phyloP scores from a whole-genome alignment of 2,113 vertebrate species.

The Leptosomus discolor region DNA sequence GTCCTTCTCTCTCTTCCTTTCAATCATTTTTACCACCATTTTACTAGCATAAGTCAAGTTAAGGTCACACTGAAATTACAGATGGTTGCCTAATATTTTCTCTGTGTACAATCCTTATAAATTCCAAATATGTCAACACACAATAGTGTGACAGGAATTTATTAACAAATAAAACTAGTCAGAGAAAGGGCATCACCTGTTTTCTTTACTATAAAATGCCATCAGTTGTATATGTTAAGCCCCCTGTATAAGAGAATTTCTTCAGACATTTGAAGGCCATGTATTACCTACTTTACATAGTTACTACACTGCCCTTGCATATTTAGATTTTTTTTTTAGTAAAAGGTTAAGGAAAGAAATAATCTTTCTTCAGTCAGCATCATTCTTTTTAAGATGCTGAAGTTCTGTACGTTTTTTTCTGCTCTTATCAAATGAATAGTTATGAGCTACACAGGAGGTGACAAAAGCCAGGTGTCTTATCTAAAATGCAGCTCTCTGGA shows the following conservation, averaged over 20 bases:
- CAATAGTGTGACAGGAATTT: not conserved
- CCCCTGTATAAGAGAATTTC: not conserved
- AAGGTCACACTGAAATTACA: not conserved
- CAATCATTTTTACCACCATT: not conserved
- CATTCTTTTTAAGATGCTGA: not conserved
- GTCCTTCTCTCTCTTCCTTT: not conserved
- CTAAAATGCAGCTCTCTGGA: not conserved
- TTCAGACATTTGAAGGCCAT: not conserved
- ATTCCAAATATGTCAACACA: not conserved
- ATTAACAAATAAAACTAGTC: slow-evolving; percentile 10
- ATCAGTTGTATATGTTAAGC: not conserved
- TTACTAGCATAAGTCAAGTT: not conserved
- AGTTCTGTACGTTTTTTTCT: not conserved
- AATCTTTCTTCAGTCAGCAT: not conserved
- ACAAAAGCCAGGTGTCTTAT: not conserved
- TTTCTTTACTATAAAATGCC: slow-evolving; percentile 22
- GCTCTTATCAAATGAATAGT: not conserved
- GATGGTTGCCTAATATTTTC: not conserved
- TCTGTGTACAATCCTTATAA: not conserved
- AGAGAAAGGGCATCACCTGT: not conserved
- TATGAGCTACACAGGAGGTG: not conserved
- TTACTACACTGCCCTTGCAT: not conserved
- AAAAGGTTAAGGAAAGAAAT: not conserved
- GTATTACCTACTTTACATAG: not conserved
- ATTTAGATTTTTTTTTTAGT: not conserved